Conservation (phyloP, 2,113 vertebrate genomes). For the Sisor rabdophorus region DNA sequence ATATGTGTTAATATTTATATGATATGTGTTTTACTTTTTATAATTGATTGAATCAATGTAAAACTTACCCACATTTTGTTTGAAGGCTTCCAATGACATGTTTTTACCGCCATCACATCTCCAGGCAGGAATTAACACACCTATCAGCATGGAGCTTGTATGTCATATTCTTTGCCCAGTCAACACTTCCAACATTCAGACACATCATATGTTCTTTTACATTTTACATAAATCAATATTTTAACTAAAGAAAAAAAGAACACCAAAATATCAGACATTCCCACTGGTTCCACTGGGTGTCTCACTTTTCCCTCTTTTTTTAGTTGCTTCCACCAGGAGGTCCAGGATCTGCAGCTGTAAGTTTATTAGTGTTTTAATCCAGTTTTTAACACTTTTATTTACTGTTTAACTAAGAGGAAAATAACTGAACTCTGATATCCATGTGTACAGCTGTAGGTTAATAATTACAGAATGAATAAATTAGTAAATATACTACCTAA, state of each 20-base stretch:
- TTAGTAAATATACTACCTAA: not conserved
- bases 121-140: slow-evolving; percentile 52
- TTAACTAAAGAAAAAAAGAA: too few species aligned
- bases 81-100: slow-evolving; percentile 52
- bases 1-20: too few species aligned
- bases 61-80: not conserved
- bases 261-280: not conserved
- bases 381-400: accelerated
- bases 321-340: slow-evolving; percentile 65
- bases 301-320: not conserved
- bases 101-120: slow-evolving; percentile 42
- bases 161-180: slow-evolving; percentile 18
- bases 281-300: not conserved
- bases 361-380: not conserved
- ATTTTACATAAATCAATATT: not conserved
- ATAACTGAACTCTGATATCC: too few species aligned
- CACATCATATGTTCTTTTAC: not conserved
- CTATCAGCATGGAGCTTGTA: slow-evolving; percentile 71
- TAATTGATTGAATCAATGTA: too few species aligned
- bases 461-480: not conserved
- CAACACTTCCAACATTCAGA: not conserved
- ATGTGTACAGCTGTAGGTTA: not conserved
- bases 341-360: slow-evolving; percentile 53
- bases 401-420: not conserved
- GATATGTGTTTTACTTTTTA: too few species aligned